Conservation (phyloP, 2,797 vertebrate species). For the Hippocampus kuda region DNA sequence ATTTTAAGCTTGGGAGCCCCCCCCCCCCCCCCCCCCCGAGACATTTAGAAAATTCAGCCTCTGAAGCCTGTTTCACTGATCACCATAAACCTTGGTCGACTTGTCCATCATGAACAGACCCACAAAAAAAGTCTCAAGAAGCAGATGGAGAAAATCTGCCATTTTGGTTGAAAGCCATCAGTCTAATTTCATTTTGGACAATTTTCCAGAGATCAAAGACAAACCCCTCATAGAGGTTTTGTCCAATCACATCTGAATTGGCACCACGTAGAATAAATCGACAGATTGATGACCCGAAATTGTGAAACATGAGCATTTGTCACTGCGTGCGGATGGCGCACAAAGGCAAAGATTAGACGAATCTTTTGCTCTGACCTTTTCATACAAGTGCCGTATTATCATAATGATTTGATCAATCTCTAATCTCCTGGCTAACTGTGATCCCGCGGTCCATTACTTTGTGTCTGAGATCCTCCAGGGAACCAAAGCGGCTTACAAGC, state of each 20-base stretch:
- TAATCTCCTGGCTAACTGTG: constrained; percentile 41
- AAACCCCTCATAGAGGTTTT: too few species aligned
- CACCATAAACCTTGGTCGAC: not conserved
- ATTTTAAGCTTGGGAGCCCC: too few species aligned
- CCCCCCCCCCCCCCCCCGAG: too few species aligned
- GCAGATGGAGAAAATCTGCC: not conserved
- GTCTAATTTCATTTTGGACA: too few species aligned
- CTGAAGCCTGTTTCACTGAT: not conserved
- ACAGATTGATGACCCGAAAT: not conserved
- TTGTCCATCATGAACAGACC: not conserved
- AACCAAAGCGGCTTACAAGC: constrained; percentile 10
- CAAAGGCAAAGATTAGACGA: not conserved
- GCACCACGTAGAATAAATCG: not conserved
- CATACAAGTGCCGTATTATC: constrained; percentile 26
- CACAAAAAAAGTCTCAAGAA: not conserved
- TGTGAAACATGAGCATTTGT: not conserved
- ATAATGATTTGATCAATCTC: constrained; percentile 47
- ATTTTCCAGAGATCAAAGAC: too few species aligned
- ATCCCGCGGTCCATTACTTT: constrained; percentile 38
- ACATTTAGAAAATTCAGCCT: not conserved
- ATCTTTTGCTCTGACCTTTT: constrained; percentile 15
- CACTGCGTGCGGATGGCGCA: not conserved
- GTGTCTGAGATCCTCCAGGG: constrained; percentile 11
- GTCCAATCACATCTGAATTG: too few species aligned
- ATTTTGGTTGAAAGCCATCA: not conserved